Conservation (phyloP, 2,888 invertebrate genomes). For the Euplexia lucipara region DNA sequence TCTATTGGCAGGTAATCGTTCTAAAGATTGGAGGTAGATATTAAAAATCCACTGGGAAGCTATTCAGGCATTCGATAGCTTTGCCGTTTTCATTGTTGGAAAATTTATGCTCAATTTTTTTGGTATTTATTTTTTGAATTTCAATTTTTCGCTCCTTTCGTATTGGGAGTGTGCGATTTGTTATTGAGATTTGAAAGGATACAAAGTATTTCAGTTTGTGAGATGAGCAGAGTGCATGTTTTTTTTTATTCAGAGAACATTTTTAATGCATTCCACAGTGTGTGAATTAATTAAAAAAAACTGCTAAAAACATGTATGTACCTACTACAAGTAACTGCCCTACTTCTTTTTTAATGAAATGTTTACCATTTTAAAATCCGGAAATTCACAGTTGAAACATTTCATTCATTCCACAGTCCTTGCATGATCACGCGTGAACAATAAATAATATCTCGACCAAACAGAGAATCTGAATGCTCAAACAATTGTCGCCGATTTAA, state of each 20-base stretch:
- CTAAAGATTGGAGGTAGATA: constrained; percentile 72
- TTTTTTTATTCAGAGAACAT: rapidly evolving
- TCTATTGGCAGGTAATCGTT: constrained; percentile 76
- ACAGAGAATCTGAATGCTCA: constrained; percentile 38
- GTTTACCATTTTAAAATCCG: not conserved
- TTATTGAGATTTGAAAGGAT: constrained; percentile 2
- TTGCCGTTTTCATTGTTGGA: constrained; percentile 52
- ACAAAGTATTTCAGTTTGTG: not conserved
- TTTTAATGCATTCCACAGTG: not conserved
- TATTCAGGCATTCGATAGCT: constrained; percentile 48
- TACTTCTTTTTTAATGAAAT: not conserved
- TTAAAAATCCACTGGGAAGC: constrained; percentile 73
- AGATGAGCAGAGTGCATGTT: not conserved
- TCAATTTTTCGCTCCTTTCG: constrained; percentile 18
- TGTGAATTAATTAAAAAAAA: not conserved
- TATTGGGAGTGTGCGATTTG: constrained; percentile 7
- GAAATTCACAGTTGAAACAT: constrained; percentile 4
- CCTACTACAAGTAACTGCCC: no score
- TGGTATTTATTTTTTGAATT: constrained; percentile 29
- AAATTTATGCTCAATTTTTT: constrained; percentile 44
- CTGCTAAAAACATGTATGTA: no score
- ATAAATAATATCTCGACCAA: constrained; percentile 36
- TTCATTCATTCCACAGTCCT: constrained; percentile 3
- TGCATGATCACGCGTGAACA: constrained; percentile 27
- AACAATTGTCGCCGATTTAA: constrained; percentile 54